Base-by-base conservation (phyloP, 2,113 vertebrate species). In the Clupea harengus region DNA sequence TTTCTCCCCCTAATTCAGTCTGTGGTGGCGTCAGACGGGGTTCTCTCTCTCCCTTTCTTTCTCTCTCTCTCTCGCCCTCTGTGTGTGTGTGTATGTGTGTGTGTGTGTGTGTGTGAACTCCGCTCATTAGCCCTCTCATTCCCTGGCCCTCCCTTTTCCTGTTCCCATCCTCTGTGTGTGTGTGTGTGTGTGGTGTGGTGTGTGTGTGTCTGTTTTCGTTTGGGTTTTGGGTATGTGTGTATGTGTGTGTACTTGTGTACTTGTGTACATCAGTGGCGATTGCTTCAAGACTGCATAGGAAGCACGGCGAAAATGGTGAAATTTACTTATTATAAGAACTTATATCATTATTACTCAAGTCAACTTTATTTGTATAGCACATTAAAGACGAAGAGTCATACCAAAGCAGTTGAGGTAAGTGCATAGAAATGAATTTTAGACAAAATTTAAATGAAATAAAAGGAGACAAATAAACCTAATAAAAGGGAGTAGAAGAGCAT, bases 211-310 rank as follows among this genome's bases (percentile, higher is more conserved):
- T 64, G 2, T 64, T n/a, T n/a, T n/a, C n/a, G n/a, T n/a, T n/a
- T n/a, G n/a, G 18, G 4, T 1, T 64, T 2, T 64, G 20, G 6
- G 3, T 64, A 1, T 64, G 2, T 64, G 11, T 81, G 2, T 44
- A 20, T 54, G 20, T 82, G 46, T 17, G 46, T 54, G 81, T 49
- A 1, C 32, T 3, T 82, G 81, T 83, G 78, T 84, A 80, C 88
- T 87, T 88, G 88, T 39, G 1, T 39, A 39, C 39, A 39, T 39
- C 39, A 39, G 39, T 39, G 39, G 39, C 39, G 39, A 39, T 39
- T 39, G 39, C 39, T 39, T 39, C 1, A 1, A 39, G 39, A 39
- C 39, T 39, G 39, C 39, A 39, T 39, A 39, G 39, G 39, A 39
- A 39, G 39, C 39, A 39, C 39, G 39, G 39, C 2, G 39, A 39